Conservation (phyloP, 2,797 vertebrate genomes). For the Pseudochirops corinnae region DNA sequence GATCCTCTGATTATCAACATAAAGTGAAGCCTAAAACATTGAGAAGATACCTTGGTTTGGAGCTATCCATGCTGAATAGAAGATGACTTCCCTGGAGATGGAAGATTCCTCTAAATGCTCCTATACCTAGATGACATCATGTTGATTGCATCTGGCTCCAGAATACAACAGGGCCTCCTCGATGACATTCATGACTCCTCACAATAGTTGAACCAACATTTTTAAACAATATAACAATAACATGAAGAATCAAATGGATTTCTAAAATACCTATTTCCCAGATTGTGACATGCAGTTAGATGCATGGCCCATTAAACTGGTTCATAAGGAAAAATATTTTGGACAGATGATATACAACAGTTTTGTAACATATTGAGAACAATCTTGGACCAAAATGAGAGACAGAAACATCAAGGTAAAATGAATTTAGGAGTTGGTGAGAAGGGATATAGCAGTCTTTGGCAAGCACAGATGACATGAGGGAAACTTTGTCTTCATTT, state of each 20-base stretch:
- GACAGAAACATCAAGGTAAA: background rate
- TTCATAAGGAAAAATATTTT: background rate
- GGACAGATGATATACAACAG: background rate
- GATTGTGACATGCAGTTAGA: background rate
- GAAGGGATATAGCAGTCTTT: background rate
- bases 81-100: background rate
- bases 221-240: background rate
- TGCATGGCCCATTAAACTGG: background rate
- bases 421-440: background rate
- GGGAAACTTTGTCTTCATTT: background rate
- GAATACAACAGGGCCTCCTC: background rate
- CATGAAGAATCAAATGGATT: background rate
- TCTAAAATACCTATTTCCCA: background rate
- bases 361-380: background rate
- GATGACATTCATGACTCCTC: background rate
- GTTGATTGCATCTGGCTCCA: background rate
- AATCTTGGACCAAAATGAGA: background rate
- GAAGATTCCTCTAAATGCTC: background rate
- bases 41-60: background rate
- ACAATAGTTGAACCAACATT: background rate
- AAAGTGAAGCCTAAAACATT: background rate
- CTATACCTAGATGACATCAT: background rate
- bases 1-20: background rate
- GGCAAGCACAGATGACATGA: background rate
- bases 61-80: background rate